Evolutionary conservation across 2,797 vertebrate genomes (phyloP), one percentile per base, ranked within the genome.

Genomic region (Stomatorhinus walkeri): DNA sequence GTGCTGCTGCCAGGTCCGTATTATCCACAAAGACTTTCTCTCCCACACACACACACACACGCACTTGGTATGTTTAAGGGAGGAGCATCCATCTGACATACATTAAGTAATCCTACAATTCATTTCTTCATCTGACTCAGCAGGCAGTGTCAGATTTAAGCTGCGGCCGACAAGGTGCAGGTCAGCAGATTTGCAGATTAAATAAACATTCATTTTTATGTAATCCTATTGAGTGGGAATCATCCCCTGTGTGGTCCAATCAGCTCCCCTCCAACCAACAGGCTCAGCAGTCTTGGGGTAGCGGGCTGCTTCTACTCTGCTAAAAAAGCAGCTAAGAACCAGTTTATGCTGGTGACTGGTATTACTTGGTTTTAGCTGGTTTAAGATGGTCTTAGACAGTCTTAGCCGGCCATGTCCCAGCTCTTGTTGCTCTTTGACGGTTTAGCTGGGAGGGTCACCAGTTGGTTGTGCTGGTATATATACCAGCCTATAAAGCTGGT

Each of bases 101-200:
- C 52, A 56, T 56, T 59, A 87, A 87, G 32, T 36, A 59, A 36
- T 12, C 24, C 16, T 36, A 28, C 81, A 51, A 68, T 87, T 64
- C 36, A 49, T 48, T 19, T 64, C 85, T 64, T 87, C 40, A 64
- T 36, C 52, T 36, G 86, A 40, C 52, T 48, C 56, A 87, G 87
- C 87, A 48, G 40, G n/a, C 56, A 28, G 40, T 68, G 36, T 87
- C 87, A 87, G 28, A 68, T 87, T 49, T 52, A 48, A 46, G 4
- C 43, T 28, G 46, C 46, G 36, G 86, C 36, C 56, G 10, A 87
- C 32, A 87, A 61, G 86, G 52, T 87, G 85, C 14, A 46, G 52
- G 28, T 87, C 85, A 87, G 85, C 85, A 87, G 54, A 59, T 87
- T 8, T 87, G 32, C 24, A 56, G 54, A 87, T 87, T 64, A 61